Conservation (phyloP, 2,113 vertebrate species). For the Thomomys bottae region DNA sequence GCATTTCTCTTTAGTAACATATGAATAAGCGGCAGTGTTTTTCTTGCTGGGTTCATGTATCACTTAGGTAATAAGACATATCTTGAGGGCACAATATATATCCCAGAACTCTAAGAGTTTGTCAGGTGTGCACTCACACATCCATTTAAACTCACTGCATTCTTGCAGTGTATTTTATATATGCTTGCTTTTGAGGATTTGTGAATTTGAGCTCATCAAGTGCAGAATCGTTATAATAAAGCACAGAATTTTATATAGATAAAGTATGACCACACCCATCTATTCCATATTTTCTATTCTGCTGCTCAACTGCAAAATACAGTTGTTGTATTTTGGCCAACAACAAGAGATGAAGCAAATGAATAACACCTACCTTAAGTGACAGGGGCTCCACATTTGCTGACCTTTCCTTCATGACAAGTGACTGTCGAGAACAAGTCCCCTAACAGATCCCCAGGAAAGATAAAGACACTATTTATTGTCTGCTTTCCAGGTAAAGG, state of each 20-base stretch:
- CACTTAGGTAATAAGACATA: not conserved
- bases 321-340: conserved; percentile 27
- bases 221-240: not conserved
- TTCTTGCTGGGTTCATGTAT: not conserved
- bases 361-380: conserved; percentile 41
- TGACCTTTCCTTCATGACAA: conserved; percentile 60
- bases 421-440: conserved; percentile 21
- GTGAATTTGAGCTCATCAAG: not conserved
- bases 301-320: not conserved
- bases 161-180: not conserved
- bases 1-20: not conserved
- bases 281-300: not conserved
- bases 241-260: conserved; percentile 2
- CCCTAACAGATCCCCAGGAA: conserved; percentile 23
- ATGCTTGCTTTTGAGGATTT: not conserved
- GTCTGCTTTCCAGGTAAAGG: conserved; percentile 35
- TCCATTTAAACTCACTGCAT: not conserved
- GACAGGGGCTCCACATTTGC: conserved; percentile 28
- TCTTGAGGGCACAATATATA: not conserved
- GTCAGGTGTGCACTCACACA: not conserved
- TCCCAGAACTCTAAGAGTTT: not conserved
- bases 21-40: not conserved
- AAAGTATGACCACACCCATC: not conserved
- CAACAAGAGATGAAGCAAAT: not conserved
- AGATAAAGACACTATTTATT: conserved; percentile 32